Percentiles rank a stretch among this genome's conserved stretches.
phyloP scores from a whole-genome alignment of 1,140 invertebrate species.

The Zaprionus nigranus region DNA sequence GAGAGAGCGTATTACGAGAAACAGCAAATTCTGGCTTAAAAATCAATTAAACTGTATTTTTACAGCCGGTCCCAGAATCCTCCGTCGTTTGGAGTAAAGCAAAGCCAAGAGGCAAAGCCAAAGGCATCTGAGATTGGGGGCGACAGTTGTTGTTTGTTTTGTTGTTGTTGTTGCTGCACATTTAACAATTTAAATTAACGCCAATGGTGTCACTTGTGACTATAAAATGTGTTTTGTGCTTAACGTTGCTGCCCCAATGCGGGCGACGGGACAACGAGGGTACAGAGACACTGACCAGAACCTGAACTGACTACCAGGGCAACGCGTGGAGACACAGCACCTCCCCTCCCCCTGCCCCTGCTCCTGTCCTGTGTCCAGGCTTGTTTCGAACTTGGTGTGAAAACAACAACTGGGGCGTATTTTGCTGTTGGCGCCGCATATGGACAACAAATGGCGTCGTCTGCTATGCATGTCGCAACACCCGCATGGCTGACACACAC shows the following conservation, averaged over 20 bases:
- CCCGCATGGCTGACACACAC: slow-evolving; percentile 44
- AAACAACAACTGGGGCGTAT: slow-evolving; percentile 82
- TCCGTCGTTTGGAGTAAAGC: slow-evolving; percentile 33
- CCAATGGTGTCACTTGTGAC: slow-evolving; percentile 83
- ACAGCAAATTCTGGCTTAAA: slow-evolving; percentile 81
- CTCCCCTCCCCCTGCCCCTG: no score
- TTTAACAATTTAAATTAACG: slow-evolving; percentile 84
- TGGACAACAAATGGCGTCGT: slow-evolving; percentile 77
- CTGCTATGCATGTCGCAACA: slow-evolving; percentile 58
- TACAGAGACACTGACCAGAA: slow-evolving; percentile 42
- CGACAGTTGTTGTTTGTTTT: slow-evolving; percentile 46
- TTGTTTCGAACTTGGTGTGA: slow-evolving; percentile 74
- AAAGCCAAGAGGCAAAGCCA: slow-evolving; percentile 61
- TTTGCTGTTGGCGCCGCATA: slow-evolving; percentile 82
- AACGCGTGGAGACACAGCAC: slow-evolving; percentile 1
- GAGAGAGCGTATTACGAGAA: slow-evolving; percentile 53
- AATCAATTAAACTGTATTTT: slow-evolving; percentile 83
- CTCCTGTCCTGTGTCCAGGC: slow-evolving; percentile 8
- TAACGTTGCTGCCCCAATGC: slow-evolving; percentile 68
- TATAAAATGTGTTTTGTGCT: slow-evolving; percentile 83
- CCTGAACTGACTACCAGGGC: slow-evolving; percentile 7
- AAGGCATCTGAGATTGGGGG: slow-evolving; percentile 65
- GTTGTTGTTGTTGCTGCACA: slow-evolving; percentile 56
- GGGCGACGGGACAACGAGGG: slow-evolving; percentile 42
- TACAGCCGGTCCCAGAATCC: slow-evolving; percentile 47